phyloP scores from a whole-genome alignment of 2,113 vertebrate genomes.

The Cacatua alba region DNA sequence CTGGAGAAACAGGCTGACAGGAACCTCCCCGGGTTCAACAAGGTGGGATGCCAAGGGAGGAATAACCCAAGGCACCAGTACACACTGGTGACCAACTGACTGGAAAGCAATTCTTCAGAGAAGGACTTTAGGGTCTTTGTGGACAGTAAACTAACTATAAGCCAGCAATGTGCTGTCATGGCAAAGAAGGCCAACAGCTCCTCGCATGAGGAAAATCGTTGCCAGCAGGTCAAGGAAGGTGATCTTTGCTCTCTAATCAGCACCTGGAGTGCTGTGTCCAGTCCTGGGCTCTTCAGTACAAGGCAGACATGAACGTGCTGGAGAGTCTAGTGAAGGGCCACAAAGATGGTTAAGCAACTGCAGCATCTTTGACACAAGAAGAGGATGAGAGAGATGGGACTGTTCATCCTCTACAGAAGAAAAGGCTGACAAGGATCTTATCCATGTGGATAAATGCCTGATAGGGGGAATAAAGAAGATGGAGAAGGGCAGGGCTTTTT shows the following conservation, averaged over 20 bases:
- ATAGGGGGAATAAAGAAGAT: neutral
- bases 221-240: neutral
- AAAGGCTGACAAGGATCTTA: neutral
- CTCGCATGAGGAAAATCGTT: neutral
- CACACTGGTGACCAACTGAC: neutral
- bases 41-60: neutral
- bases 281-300: neutral
- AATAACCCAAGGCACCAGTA: neutral
- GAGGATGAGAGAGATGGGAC: neutral
- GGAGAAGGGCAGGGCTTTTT: neutral
- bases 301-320: neutral
- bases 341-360: neutral
- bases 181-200: neutral
- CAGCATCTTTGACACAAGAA: neutral
- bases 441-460: neutral
- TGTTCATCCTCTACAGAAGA: neutral
- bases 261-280: neutral
- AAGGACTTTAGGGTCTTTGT: neutral
- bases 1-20: neutral
- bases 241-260: neutral
- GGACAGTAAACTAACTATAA: neutral
- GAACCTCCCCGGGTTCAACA: neutral
- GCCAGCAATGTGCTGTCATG: accelerated
- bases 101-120: neutral
- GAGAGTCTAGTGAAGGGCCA: neutral